These are phyloP conservation scores for Rhinophrynus dorsalis DNA, from an alignment of 2,797 vertebrate species.

Conservation along the genomic window DNA sequence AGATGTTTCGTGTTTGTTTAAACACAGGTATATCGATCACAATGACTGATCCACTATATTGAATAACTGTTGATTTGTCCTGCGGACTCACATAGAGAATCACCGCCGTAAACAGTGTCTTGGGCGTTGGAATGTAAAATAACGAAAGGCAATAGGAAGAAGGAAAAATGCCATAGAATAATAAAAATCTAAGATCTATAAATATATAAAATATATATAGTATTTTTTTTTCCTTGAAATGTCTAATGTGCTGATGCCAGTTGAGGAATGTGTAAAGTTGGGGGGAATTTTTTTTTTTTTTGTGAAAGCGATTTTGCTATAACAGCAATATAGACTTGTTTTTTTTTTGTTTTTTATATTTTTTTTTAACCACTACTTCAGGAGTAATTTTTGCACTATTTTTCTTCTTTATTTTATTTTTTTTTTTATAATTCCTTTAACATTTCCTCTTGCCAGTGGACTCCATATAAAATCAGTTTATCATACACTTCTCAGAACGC, in stretches of 20 bases:
- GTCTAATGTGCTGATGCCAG: slow-evolving; percentile 1
- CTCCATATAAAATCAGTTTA: slow-evolving; percentile 50
- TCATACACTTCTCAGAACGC: slow-evolving; percentile 1
- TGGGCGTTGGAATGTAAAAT: too few species aligned
- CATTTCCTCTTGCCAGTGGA: slow-evolving; percentile 53
- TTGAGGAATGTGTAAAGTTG: slow-evolving; percentile 13
- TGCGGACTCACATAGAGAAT: too few species aligned
- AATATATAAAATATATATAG: not conserved
- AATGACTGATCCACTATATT: too few species aligned
- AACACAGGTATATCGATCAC: too few species aligned
- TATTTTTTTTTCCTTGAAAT: not conserved
- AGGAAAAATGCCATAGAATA: too few species aligned
- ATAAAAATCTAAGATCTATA: not conserved
- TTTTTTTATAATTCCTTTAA: slow-evolving; percentile 52
- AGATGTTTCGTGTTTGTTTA: too few species aligned
- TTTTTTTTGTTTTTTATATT: slow-evolving; percentile 35
- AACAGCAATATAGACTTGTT: slow-evolving; percentile 28
- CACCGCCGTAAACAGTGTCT: too few species aligned
- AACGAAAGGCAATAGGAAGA: too few species aligned
- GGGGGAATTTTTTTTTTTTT: not conserved
- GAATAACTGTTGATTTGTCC: too few species aligned
- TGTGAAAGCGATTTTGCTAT: slow-evolving; percentile 27
- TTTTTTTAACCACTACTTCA: slow-evolving; percentile 75
- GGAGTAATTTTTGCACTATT: slow-evolving; percentile 71
- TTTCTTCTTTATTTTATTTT: slow-evolving; percentile 39